Conservation (phyloP, 1,140 invertebrate genomes). For the Danaus melanippus region DNA sequence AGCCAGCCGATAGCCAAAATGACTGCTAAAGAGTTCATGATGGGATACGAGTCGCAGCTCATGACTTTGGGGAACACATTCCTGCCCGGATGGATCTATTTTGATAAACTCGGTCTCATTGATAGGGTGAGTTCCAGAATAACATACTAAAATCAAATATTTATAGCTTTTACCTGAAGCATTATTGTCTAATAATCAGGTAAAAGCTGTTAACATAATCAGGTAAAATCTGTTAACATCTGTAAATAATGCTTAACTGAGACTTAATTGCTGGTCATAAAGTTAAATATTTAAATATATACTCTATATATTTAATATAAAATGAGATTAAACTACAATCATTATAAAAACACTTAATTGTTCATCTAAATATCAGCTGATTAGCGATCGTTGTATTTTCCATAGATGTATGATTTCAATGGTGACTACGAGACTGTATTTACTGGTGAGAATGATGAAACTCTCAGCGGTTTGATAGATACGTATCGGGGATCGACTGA, state of each 20-base stretch:
- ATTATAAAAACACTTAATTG: no score
- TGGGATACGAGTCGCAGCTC: constrained; percentile 81
- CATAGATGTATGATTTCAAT: constrained; percentile 88
- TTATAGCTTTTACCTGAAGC: no score
- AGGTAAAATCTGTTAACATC: no score
- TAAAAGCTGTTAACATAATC: no score
- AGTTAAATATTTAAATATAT: no score
- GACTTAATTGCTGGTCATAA: no score
- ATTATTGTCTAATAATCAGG: no score
- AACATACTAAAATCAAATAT: no score
- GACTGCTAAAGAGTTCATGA: constrained; percentile 89
- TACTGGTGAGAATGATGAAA: constrained; percentile 79
- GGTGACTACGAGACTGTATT: constrained; percentile 86
- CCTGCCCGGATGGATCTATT: constrained; percentile 85
- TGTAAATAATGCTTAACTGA: no score
- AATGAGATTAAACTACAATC: no score
- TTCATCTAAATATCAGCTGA: no score
- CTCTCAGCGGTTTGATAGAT: constrained; percentile 78
- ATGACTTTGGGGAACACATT: constrained; percentile 84
- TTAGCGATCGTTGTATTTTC: not conserved
- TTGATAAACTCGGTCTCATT: constrained; percentile 86
- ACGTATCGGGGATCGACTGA: constrained; percentile 81
- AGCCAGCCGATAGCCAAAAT: constrained; percentile 80
- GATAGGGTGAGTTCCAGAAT: constrained; percentile 77
- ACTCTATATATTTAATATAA: no score